Base-by-base conservation (phyloP, 2,888 invertebrate genomes). In the Hetaerina titia region DNA sequence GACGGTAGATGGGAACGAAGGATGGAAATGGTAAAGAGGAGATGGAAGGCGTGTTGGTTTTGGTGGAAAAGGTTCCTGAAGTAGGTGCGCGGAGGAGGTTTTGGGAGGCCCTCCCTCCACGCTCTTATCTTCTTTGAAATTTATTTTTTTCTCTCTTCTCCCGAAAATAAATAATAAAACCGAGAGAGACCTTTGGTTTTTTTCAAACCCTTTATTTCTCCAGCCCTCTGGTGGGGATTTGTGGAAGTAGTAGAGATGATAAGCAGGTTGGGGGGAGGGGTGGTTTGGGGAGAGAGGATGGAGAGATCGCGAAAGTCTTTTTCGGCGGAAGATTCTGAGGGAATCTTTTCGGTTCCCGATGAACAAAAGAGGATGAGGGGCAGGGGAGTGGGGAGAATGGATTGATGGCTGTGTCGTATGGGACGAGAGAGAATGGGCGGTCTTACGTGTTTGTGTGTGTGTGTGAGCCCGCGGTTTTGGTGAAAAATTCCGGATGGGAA, bases 231-330 rank as follows among this genome's bases (percentile, higher is more conserved):
- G 81, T 81, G 81, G 81, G 81, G 81, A 81, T 81, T 81, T 81
- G 81, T 81, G 81, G 81, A 81, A 81, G 81, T 81, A 31, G 81
- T 31, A 81, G 81, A 81, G 81, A 81, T 81, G 81, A 81, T 81
- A 81, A 81, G 81, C 81, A 81, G 81, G 81, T 81, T 31, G 81
- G 25, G 81, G 60, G 17, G 17, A 60, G 60, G 60, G 60, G 60
- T 11, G 13, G 11, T 60, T 11, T 60, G 60, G 60, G 6, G 60
- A 17, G 60, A 15, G 22, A 13, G 31, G 81, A 13, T 13, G 31
- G 25, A 81, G 81, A 81, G 81, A 81, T 81, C 81, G 81, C 81
- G 81, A 81, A 81, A 81, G 81, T 81, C 81, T 81, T 81, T 81
- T 81, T 31, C 81, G 31, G 81, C 81, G 81, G 81, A 81, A 81